Conservation (phyloP, 2,113 vertebrate species). For the Sceloporus undulatus region DNA sequence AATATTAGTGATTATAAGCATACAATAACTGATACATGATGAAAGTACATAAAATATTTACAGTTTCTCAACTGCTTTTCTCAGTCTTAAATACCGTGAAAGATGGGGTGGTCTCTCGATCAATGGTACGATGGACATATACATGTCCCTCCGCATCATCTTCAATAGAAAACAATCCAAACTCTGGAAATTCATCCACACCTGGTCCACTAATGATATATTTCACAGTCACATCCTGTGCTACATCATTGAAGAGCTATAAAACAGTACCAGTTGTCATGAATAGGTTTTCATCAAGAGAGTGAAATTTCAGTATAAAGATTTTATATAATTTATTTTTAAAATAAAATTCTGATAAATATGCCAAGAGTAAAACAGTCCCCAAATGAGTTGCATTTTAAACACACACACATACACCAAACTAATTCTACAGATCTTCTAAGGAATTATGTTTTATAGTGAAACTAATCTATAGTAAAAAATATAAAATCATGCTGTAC, state of each 20-base stretch:
- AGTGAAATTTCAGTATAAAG: background rate
- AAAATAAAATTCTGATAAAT: background rate
- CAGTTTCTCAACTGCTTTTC: background rate
- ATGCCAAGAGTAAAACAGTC: background rate
- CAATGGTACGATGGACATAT: conserved; percentile 66
- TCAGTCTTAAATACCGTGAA: conserved; percentile 75
- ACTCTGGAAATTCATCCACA: conserved; percentile 71
- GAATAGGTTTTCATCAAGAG: background rate
- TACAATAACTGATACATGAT: background rate
- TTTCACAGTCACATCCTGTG: conserved; percentile 25
- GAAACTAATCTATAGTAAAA: no score
- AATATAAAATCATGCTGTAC: no score
- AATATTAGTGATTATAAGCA: background rate
- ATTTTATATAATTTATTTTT: background rate
- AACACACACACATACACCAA: background rate
- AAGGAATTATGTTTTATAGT: no score
- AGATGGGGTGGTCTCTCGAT: conserved; percentile 70
- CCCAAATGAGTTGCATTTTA: background rate
- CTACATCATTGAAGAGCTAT: conserved; percentile 67
- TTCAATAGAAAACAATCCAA: conserved; percentile 75
- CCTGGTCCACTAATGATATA: conserved; percentile 81
- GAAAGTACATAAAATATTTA: background rate
- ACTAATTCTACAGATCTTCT: background rate
- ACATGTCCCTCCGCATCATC: conserved; percentile 64
- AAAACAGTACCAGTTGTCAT: conserved; percentile 30